phyloP scores from a whole-genome alignment of 2,113 vertebrate genomes.

The Oxyruncus cristatus region DNA sequence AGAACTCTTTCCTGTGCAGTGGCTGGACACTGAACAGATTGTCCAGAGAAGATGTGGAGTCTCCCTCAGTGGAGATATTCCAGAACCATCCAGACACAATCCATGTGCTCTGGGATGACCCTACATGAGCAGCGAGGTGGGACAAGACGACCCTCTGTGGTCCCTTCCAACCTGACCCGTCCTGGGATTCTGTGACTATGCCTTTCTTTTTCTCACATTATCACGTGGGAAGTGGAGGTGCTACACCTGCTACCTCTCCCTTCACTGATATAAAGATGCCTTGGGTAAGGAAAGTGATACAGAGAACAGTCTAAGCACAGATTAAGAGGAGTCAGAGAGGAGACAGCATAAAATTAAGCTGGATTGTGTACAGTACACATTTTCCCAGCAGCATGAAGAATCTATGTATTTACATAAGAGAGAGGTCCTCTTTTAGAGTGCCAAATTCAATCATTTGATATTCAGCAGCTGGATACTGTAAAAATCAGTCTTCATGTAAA shows the following conservation, averaged over 20 bases:
- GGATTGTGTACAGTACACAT: not conserved
- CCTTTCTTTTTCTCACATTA: not conserved
- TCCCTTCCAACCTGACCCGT: not conserved
- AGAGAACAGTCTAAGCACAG: not conserved
- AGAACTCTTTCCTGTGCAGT: not conserved
- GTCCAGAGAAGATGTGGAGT: accelerated
- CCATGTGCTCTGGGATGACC: not conserved
- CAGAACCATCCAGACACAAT: not conserved
- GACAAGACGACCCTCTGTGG: not conserved
- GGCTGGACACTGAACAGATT: not conserved
- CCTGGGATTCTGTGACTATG: not conserved
- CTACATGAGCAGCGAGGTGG: not conserved
- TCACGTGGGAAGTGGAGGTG: not conserved
- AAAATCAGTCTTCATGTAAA: constrained; percentile 4
- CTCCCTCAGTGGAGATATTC: no score
- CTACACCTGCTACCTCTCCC: not conserved
- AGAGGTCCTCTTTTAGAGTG: not conserved
- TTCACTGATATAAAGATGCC: not conserved
- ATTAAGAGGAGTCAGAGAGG: not conserved
- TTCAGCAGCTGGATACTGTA: constrained; percentile 42
- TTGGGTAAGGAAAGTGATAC: not conserved
- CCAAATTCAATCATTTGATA: constrained; percentile 11
- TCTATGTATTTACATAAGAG: not conserved
- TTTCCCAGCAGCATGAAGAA: not conserved
- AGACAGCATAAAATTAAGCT: not conserved